A percentile compares a stretch with the other conserved stretches of the same genome.
These are phyloP conservation scores for Anhinga anhinga DNA, from an alignment of 2,113 vertebrate genomes.

Conservation along the genomic window DNA sequence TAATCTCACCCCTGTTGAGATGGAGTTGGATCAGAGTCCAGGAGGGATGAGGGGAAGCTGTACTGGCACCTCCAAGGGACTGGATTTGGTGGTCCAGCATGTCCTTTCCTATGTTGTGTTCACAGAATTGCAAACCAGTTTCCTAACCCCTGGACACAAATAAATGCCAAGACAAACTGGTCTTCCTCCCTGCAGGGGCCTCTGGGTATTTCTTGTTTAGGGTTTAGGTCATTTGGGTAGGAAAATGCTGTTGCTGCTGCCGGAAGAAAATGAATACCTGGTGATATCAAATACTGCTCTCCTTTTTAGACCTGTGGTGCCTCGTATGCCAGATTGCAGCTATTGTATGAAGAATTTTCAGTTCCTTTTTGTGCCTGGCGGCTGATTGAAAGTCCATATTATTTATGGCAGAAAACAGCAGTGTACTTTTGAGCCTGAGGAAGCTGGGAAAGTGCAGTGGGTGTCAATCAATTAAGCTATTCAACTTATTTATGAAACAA, in stretches of 20 bases:
- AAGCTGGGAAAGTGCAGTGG: slow-evolving; percentile 64
- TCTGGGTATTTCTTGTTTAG: neutral
- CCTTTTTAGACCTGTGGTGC: neutral
- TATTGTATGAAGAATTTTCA: slow-evolving; percentile 55
- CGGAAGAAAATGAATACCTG: slow-evolving; percentile 28
- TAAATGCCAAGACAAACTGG: neutral
- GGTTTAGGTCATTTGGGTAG: neutral
- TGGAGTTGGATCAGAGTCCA: neutral
- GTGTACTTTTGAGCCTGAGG: slow-evolving; percentile 61
- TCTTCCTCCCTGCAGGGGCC: neutral
- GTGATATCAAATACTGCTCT: neutral
- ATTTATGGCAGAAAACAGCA: slow-evolving; percentile 69
- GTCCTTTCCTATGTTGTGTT: neutral
- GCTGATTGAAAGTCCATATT: slow-evolving; percentile 64
- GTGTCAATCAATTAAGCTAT: slow-evolving; percentile 72
- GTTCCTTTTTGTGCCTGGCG: slow-evolving; percentile 50
- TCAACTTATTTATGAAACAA: slow-evolving; percentile 70
- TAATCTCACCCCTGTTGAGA: neutral
- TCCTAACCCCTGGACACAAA: neutral
- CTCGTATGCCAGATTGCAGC: slow-evolving; percentile 55
- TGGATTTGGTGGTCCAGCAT: neutral
- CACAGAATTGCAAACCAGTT: neutral
- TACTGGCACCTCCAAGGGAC: neutral
- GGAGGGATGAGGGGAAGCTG: neutral
- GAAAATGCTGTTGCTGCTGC: neutral